Conservation (phyloP, 2,797 vertebrate species). For the Platalea minor region DNA sequence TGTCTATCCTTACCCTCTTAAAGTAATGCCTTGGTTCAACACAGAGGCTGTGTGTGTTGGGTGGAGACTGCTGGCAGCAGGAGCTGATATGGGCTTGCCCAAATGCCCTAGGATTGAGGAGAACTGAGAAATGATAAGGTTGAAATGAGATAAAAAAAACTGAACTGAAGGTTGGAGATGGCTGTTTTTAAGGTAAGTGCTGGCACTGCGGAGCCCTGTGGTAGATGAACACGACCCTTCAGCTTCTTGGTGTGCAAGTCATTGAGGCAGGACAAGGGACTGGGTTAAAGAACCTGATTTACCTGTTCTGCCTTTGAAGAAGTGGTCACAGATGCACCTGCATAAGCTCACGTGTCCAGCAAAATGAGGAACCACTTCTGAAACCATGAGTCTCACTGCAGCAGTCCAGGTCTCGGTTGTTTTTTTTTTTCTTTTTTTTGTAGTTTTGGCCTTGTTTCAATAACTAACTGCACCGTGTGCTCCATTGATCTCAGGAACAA, state of each 20-base stretch:
- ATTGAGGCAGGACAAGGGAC: background rate
- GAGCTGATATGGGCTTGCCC: background rate
- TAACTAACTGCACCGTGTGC: background rate
- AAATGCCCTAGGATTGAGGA: background rate
- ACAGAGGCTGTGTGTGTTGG: background rate
- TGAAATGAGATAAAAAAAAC: background rate
- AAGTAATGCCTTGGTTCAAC: accelerated
- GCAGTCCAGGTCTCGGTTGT: background rate
- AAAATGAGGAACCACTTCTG: background rate
- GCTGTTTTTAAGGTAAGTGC: background rate
- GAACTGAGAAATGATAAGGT: background rate
- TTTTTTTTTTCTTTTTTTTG: background rate
- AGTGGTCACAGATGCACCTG: background rate
- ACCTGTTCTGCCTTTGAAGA: too few relatives aligned
- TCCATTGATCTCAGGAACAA: background rate
- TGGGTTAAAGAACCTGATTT: background rate
- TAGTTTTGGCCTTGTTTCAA: background rate
- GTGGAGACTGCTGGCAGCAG: background rate
- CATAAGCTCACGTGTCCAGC: accelerated
- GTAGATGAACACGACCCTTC: background rate
- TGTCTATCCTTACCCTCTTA: background rate
- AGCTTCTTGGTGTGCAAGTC: background rate
- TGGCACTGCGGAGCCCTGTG: background rate
- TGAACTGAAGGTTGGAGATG: accelerated
- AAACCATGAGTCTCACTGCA: accelerated